Base-by-base conservation (phyloP, 2,888 invertebrate genomes). In the Orgyia antiqua region DNA sequence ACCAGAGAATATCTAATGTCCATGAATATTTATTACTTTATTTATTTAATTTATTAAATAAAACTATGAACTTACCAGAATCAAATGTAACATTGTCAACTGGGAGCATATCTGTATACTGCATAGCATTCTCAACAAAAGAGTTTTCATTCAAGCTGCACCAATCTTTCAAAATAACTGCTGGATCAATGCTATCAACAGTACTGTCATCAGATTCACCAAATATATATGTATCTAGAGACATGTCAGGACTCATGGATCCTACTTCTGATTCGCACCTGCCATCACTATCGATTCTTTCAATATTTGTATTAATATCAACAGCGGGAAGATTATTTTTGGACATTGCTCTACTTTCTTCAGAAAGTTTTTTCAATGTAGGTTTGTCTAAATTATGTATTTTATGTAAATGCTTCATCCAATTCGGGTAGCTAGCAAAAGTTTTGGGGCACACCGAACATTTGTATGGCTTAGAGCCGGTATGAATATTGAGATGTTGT, bases 401-500 rank as follows among this genome's bases (percentile, higher is more conserved):
- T 27, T 67, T 64, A 1, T 50, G 54, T 29, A 88, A 71, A 51
- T 90, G 90, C 55, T 90, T 90, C 41, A 73, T 60, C 76, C 87
- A 88, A 56, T 90, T 90, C 2, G 89, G 87, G 38, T 87, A 82
- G 48, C 78, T 84, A 18, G 88, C 83, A 54, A 90, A 90, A 0
- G 82, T 71, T 29, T 87, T 87, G 11, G 83, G 74, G 53, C 90
- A 90, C 30, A 75, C 75, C 12, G 77, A 75, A 58, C 90, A 90
- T 24, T 77, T 76, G 65, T 83, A 88, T 0, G 90, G 89, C 24
- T 82, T 74, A 26, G 71, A 69, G 2, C 88, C 89, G 0, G 87
- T 88, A 54, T 90, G 90, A 7, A 87, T 78, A 51, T 89, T 89
- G 33, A 87, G 63, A 51, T 90, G 90, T 59, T 89, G 87, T 54